Percentiles rank a stretch among this genome's conserved stretches.
These are phyloP conservation scores for Accipiter virgatus DNA, from an alignment of 2,113 vertebrate species.

Conservation along the genomic window DNA sequence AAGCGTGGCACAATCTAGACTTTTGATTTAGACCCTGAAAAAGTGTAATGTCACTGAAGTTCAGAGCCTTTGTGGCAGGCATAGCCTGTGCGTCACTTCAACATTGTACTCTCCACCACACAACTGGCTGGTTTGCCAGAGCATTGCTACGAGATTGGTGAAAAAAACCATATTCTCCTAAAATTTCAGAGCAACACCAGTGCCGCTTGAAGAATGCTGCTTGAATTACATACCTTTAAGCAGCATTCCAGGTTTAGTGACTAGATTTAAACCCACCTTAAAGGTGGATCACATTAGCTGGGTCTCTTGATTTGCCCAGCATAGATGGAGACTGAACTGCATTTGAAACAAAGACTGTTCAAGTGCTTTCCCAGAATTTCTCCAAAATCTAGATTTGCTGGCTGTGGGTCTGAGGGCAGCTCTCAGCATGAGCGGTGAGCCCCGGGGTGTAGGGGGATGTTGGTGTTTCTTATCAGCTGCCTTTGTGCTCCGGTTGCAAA, in stretches of 20 bases:
- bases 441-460: neutral
- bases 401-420: neutral
- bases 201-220: neutral
- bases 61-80: neutral
- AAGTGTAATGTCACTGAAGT: neutral
- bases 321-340: neutral
- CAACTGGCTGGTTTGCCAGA: neutral
- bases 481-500: rapidly evolving
- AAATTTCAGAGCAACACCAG: neutral
- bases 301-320: neutral
- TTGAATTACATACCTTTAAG: neutral
- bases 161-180: neutral
- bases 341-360: neutral
- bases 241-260: neutral
- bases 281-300: neutral
- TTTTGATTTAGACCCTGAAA: neutral
- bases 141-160: neutral
- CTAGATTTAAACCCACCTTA: neutral
- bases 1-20: neutral
- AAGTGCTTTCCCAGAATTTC: neutral
- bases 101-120: rapidly evolving
- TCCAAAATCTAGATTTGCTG: neutral
- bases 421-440: neutral
- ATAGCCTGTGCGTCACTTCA: neutral
- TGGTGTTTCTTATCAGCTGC: neutral